These are phyloP conservation scores for Edolisoma coerulescens DNA, from an alignment of 2,113 vertebrate species.

Conservation along the genomic window DNA sequence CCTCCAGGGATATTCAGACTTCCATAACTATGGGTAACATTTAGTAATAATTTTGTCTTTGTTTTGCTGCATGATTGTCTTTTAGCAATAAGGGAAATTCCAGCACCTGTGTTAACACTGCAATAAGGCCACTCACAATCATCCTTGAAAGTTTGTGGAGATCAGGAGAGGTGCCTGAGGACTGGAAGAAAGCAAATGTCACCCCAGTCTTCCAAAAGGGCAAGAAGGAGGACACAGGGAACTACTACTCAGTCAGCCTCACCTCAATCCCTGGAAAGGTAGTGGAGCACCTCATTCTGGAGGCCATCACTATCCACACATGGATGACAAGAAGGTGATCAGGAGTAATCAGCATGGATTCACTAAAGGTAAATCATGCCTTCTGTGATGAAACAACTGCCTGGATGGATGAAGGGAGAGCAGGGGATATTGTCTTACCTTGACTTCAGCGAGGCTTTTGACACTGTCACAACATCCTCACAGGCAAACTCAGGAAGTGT, in stretches of 20 bases:
- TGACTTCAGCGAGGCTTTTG: accelerated
- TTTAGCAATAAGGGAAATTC: not conserved
- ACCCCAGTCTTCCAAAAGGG: not conserved
- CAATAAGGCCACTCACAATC: not conserved
- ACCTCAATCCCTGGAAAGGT: not conserved
- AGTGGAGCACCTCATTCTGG: not conserved
- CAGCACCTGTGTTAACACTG: not conserved
- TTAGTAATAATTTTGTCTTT: not conserved
- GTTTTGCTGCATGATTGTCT: not conserved
- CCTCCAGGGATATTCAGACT: not conserved
- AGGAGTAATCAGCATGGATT: not conserved
- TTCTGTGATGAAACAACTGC: not conserved
- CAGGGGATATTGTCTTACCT: not conserved
- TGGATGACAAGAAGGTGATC: not conserved
- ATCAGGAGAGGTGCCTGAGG: not conserved
- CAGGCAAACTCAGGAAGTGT: not conserved
- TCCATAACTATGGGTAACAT: not conserved
- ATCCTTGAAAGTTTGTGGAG: not conserved
- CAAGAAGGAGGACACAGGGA: not conserved
- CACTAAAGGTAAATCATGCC: not conserved
- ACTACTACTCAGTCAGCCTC: accelerated
- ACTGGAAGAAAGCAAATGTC: not conserved
- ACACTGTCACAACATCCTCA: not conserved
- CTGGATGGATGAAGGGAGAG: not conserved
- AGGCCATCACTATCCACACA: not conserved